Base-by-base conservation (phyloP, 2,113 vertebrate species). In the Apodemus sylvaticus region DNA sequence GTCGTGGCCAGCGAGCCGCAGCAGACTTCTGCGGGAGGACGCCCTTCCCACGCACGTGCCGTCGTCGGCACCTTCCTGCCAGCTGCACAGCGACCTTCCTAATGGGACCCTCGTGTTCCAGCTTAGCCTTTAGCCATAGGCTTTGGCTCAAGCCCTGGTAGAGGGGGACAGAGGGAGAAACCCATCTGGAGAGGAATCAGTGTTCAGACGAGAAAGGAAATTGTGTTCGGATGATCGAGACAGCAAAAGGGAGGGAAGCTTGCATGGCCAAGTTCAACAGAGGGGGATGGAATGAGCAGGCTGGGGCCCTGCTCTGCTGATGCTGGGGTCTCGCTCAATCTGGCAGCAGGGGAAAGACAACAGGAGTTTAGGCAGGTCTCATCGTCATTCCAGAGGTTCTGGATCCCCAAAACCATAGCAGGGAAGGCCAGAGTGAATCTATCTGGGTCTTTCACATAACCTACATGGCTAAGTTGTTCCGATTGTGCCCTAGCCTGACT, bases 191-290 rank as follows among this genome's bases (percentile, higher is more conserved):
- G 93, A 92, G n/a, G 85, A 89, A 70, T 77, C 60, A 0, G 2
- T 7, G 86, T 68, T 42, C 97, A 94, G 85, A 1, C 48, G 0
- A 22, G 94, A 98, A 87, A 98, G 97, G 98, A 97, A 98, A 98
- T 96, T 96, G 96, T 95, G 83, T 20, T 14, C 26, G 51, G 96
- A 96, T 73, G 76, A 78, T 22, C 92, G 97, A 89, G 64, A 86
- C 0, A 45, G 90, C 51, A 45, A 91, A 87, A 87, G 53, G 68
- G 31, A 13, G 93, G n/a, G 53, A 29, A 89, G 60, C 88, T 87
- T 76, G 39, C 45, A 4, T 0, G 31, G 97, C 96, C 95, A 95
- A 93, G 96, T n/a, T 51, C 95, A 97, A 94, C 1, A 76, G 5
- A 26, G 60, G 53, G 36, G 16, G 9, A 8, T 5, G 17, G 34